Base-by-base conservation (phyloP, 2,797 vertebrate species). In the Moxostoma hubbsi region DNA sequence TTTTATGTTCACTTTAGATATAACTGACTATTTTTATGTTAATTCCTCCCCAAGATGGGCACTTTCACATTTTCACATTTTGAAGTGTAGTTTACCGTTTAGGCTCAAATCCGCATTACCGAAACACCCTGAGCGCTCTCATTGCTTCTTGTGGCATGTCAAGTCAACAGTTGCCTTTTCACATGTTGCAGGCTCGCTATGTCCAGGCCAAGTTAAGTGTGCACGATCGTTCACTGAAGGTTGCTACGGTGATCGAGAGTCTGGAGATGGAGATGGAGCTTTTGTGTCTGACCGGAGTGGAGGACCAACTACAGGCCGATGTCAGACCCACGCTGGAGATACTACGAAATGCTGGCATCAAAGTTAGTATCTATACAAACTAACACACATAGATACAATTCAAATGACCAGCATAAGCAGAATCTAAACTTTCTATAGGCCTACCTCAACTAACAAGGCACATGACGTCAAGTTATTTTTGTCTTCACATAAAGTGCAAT, bases 261-360 rank as follows among this genome's bases (percentile, higher is more conserved):
- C 93, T 99, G 83, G 98, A 99, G 88, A 98, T 98, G 97, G 97
- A 98, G 92, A 97, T 99, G 98, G 98, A 99, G 90, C 90, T 99
- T 85, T 92, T 99, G 78, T 98, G 97, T 73, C 92, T 99, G 85
- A 99, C 97, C 0, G 98, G 98, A 0, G 98, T 99, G 85, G 97
- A 99, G 81, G 97, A 99, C 87, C 98, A 99, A 87, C 95, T 99
- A 50, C 98, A 99, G 92, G 84, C 94, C 0, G 97, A 99, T 0
- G 97, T 99, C 80, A 91, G 97, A 81, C 98, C 98, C 82, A 99
- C 98, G 0, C 91, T 99, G 92, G 98, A 99, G 93, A 99, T 95
- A 0, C 93, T 99, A 83, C 94, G 97, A 80, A 99, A 99, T 0
- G 97, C 98, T 0, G 98, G 98, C 91, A 99, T 99, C 83, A 99